phyloP scores from a whole-genome alignment of 2,797 vertebrate species.

The Sphaeramia orbicularis region DNA sequence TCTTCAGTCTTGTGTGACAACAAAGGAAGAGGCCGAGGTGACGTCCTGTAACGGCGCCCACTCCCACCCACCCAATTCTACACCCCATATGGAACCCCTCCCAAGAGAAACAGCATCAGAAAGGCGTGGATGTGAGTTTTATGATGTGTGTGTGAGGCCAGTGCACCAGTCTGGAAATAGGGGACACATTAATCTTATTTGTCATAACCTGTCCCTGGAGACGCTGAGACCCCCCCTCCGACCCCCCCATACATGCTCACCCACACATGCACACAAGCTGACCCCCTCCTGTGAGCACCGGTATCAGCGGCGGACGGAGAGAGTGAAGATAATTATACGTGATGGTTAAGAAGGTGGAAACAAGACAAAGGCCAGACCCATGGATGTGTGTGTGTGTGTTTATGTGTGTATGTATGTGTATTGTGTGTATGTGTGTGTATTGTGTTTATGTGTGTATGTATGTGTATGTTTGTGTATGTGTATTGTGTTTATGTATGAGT shows the following conservation, averaged over 20 bases:
- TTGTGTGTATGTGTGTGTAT: no score
- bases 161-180: conserved; percentile 85
- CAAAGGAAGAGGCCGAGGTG: conserved; percentile 67
- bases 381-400: conserved; percentile 40
- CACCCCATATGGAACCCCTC: conserved; percentile 83
- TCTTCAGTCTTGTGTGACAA: conserved; percentile 50
- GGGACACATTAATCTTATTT: conserved; percentile 90
- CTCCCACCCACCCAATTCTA: conserved; percentile 44
- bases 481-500: no score
- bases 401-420: conserved; percentile 43
- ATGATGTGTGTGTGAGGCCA: conserved; percentile 67
- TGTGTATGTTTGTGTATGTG: no score
- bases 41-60: conserved; percentile 32
- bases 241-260: conserved; percentile 34
- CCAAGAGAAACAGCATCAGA: conserved; percentile 80
- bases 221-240: conserved; percentile 62
- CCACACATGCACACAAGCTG: conserved; percentile 44
- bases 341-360: conserved; percentile 84
- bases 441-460: conserved; percentile 43
- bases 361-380: conserved; percentile 78
- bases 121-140: conserved; percentile 69
- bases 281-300: conserved; percentile 78
- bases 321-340: conserved; percentile 86
- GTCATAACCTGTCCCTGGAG: conserved; percentile 88
- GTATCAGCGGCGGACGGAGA: conserved; percentile 78